Evolutionary conservation across 2,888 invertebrate genomes (phyloP).

Genomic region (Zhuqinia jingwanae): DNA sequence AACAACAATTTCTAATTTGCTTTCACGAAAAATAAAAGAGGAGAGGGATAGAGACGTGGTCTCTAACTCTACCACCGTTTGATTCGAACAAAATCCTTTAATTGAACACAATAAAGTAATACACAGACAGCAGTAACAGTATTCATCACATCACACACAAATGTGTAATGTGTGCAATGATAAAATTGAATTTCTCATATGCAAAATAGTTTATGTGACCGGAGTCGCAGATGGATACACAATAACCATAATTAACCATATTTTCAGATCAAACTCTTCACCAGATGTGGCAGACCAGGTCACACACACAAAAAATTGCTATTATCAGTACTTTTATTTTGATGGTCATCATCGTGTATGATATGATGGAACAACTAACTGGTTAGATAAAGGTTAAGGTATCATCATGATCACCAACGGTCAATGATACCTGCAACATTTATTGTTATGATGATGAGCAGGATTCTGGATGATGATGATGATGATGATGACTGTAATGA

Average conservation of each 20-base stretch:
- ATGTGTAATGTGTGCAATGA: not conserved
- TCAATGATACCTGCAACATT: slow-evolving; percentile 40
- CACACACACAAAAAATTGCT: not conserved
- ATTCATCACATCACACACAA: not conserved
- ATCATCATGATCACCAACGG: slow-evolving; percentile 45
- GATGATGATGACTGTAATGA: slow-evolving; percentile 15
- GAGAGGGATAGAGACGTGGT: no score
- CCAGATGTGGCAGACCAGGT: not conserved
- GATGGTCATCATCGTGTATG: no score
- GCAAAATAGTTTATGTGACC: not conserved
- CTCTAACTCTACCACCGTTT: not conserved
- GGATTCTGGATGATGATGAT: slow-evolving; percentile 1
- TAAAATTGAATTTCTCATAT: not conserved
- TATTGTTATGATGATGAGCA: slow-evolving; percentile 21
- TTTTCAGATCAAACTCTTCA: slow-evolving; percentile 12
- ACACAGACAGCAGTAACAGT: not conserved
- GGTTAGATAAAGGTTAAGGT: not conserved
- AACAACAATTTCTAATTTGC: slow-evolving; percentile 17
- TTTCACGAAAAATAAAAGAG: not conserved
- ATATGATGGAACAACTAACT: not conserved
- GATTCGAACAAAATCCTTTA: not conserved
- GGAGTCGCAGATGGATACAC: not conserved
- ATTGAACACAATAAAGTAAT: not conserved
- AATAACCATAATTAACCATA: not conserved
- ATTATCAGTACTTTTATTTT: no score